These are phyloP conservation scores for Oxygymnocypris stewartii DNA, from an alignment of 2,113 vertebrate genomes.

Conservation along the genomic window DNA sequence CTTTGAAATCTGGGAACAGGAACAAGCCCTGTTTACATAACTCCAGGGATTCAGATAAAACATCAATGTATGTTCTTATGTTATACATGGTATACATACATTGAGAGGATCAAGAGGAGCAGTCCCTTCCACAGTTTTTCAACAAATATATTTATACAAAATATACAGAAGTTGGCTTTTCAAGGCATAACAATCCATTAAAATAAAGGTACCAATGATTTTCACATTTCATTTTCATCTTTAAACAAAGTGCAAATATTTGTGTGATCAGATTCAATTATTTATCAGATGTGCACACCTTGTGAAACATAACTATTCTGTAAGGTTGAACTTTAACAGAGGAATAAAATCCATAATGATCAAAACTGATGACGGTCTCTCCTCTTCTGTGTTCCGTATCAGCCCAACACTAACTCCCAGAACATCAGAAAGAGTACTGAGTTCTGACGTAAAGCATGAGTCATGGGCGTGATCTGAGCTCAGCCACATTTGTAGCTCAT, in stretches of 20 bases:
- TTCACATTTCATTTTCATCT: not conserved
- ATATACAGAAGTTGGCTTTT: not conserved
- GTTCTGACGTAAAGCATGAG: not conserved
- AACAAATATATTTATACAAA: not conserved
- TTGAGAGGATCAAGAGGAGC: no score
- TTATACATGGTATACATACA: no score
- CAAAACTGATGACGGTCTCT: not conserved
- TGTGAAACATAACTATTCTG: not conserved
- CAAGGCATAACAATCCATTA: no score
- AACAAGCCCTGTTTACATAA: not conserved
- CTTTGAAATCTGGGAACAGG: not conserved
- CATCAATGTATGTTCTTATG: no score
- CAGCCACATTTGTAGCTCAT: not conserved
- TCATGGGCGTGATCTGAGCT: constrained; percentile 12
- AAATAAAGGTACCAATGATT: no score
- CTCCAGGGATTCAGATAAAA: not conserved
- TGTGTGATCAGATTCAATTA: not conserved
- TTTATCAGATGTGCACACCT: not conserved
- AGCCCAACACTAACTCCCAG: not conserved
- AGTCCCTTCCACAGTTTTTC: not conserved
- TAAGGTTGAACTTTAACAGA: not conserved
- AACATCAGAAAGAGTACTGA: not conserved
- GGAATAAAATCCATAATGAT: not conserved
- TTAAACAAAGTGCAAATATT: not conserved
- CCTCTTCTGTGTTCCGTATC: not conserved